phyloP scores from a whole-genome alignment of 1,140 invertebrate genomes.

The Anastrepha ludens region DNA sequence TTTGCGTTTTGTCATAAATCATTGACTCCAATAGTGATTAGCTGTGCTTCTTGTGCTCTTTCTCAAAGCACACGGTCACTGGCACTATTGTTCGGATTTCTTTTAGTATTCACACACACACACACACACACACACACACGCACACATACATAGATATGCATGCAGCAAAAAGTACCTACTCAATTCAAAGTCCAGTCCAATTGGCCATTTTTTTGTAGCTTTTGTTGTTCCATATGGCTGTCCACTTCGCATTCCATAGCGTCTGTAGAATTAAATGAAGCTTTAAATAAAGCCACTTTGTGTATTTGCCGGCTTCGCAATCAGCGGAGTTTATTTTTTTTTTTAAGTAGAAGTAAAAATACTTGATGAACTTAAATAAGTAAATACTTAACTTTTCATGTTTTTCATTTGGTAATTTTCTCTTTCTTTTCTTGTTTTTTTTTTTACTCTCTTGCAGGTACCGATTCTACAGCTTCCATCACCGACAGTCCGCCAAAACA shows the following conservation, averaged over 20 bases:
- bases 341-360: too few relatives aligned
- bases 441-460: slow-evolving; percentile 1
- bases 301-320: neutral
- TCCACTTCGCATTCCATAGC: neutral
- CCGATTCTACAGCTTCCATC: slow-evolving; percentile 18
- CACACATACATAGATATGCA: too few relatives aligned
- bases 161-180: too few relatives aligned
- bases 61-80: neutral
- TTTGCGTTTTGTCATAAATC: slow-evolving; percentile 50
- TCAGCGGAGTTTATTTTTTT: too few relatives aligned
- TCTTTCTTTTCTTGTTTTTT: neutral
- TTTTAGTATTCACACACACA: neutral
- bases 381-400: neutral
- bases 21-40: slow-evolving; percentile 41
- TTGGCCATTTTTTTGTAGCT: neutral
- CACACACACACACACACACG: too few relatives aligned
- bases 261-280: neutral
- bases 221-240: neutral
- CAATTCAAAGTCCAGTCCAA: neutral
- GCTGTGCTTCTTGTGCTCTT: neutral
- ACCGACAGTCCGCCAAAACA: neutral
- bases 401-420: neutral
- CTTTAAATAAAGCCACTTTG: neutral
- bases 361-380: too few relatives aligned
- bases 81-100: neutral